Base-by-base conservation (phyloP, 2,113 vertebrate genomes). In the Chrysemys picta region DNA sequence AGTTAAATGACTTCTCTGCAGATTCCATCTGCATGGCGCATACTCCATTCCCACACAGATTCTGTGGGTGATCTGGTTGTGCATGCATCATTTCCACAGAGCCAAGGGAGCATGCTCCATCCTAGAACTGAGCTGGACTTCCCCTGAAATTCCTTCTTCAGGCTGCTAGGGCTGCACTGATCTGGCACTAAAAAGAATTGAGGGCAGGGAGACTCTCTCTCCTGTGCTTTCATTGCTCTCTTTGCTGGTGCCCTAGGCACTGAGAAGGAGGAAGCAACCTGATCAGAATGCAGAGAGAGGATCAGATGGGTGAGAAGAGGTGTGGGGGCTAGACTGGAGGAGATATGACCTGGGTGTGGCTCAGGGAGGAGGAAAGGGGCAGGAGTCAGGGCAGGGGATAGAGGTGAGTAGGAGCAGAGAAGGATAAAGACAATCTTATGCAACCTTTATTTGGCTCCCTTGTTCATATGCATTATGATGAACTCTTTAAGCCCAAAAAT, bases 161-260 rank as follows among this genome's bases (percentile, higher is more conserved):
- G 69, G 22, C 54, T 42, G n/a, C 53, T 52, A 45, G n/a, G 81
- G 62, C 49, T 75, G 22, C 9, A 31, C 12, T 10, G 52, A 84
- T 56, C 45, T 54, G 53, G 53, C 53, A 54, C 17, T 35, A 38
- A 13, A 57, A 62, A 31, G 27, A 62, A 62, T 50, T 91, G 49
- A 49, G 45, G 27, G 57, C 0, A 0, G 10, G 35, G 4, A 62
- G 16, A 10, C 13, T 5, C 31, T 35, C 31, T 35, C 59, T 16
- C 27, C 31, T 65, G 6, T 52, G 72, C 0, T 0, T 1, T 16
- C 10, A 29, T 38, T 57, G 8, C 9, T 93, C 56, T 35, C 82
- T 42, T 53, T 49, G 1, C 29, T 57, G 56, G 27, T 86, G 72
- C 54, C 59, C 47, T 79, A 90, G 17, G 14, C 75, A 25, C 4